Evolutionary conservation across 2,113 vertebrate genomes (phyloP).

Genomic region (Lucifuga dentata): DNA sequence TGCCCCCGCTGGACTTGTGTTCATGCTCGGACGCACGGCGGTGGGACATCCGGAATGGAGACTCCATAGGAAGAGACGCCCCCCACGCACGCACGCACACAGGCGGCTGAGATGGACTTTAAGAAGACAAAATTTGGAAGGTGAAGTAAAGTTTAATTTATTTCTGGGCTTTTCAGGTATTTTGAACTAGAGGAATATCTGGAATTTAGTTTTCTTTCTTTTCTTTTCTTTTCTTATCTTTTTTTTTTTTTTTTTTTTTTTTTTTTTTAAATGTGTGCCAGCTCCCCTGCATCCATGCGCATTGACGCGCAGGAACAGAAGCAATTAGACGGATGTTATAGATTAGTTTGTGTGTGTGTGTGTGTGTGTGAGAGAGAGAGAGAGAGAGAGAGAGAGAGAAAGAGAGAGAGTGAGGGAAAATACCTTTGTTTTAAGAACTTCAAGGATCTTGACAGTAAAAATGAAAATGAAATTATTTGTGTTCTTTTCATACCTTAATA

Average conservation of each 20-base stretch:
- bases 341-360: slow-evolving; percentile 40
- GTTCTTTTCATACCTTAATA: too few species aligned
- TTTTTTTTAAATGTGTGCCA: slow-evolving; percentile 14
- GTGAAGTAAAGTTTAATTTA: slow-evolving; percentile 73
- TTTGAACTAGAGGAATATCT: too few species aligned
- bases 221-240: too few species aligned
- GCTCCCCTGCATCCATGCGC: slow-evolving; percentile 53
- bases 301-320: slow-evolving; percentile 37
- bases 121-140: slow-evolving; percentile 91
- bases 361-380: slow-evolving; percentile 13
- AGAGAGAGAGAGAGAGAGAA: background rate
- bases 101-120: slow-evolving; percentile 84
- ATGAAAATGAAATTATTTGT: too few species aligned
- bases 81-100: slow-evolving; percentile 17
- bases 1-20: slow-evolving; percentile 39
- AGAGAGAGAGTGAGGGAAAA: background rate
- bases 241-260: too few species aligned
- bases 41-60: slow-evolving; percentile 73
- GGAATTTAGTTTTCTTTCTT: too few species aligned
- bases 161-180: too few species aligned
- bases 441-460: too few species aligned
- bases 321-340: slow-evolving; percentile 54
- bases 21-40: slow-evolving; percentile 46
- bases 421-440: too few species aligned
- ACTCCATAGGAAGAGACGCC: slow-evolving; percentile 43